A percentile compares a stretch with the other conserved stretches of the same genome.
phyloP scores from a whole-genome alignment of 2,113 vertebrate genomes.

The Vanacampus margaritifer region DNA sequence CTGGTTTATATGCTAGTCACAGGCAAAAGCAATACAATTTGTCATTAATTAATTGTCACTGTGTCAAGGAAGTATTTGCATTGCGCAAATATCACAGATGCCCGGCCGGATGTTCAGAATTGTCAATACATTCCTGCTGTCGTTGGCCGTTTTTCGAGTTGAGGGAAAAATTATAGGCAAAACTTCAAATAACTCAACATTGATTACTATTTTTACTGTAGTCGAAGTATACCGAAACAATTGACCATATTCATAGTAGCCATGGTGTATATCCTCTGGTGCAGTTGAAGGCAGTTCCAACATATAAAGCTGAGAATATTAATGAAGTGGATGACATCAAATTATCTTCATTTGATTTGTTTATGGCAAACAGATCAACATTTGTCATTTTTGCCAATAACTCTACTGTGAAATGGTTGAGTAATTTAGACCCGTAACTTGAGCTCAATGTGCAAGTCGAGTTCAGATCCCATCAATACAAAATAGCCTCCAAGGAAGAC shows the following conservation, averaged over 20 bases:
- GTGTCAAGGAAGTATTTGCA: too few relatives aligned
- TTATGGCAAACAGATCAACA: neutral
- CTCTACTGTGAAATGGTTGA: constrained; percentile 8
- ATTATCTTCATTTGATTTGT: neutral
- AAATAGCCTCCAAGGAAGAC: constrained; percentile 29
- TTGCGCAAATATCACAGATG: too few relatives aligned
- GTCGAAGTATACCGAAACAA: too few relatives aligned
- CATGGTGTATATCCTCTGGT: neutral
- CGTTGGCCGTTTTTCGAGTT: too few relatives aligned
- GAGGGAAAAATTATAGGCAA: too few relatives aligned
- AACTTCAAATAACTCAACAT: too few relatives aligned
- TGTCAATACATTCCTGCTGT: too few relatives aligned
- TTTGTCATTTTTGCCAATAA: constrained; percentile 34
- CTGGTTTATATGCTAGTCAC: too few relatives aligned
- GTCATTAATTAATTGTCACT: too few relatives aligned
- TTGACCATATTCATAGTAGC: constrained; percentile 2
- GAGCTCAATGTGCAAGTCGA: neutral
- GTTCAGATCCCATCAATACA: constrained; percentile 41
- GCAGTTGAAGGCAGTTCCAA: neutral
- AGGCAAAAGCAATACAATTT: too few relatives aligned
- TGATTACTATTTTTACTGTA: too few relatives aligned
- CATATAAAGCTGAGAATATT: neutral
- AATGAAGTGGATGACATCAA: neutral
- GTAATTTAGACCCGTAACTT: neutral
- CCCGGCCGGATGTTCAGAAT: too few relatives aligned